Base-by-base conservation (phyloP, 2,113 vertebrate genomes). In the Phainopepla nitens region DNA sequence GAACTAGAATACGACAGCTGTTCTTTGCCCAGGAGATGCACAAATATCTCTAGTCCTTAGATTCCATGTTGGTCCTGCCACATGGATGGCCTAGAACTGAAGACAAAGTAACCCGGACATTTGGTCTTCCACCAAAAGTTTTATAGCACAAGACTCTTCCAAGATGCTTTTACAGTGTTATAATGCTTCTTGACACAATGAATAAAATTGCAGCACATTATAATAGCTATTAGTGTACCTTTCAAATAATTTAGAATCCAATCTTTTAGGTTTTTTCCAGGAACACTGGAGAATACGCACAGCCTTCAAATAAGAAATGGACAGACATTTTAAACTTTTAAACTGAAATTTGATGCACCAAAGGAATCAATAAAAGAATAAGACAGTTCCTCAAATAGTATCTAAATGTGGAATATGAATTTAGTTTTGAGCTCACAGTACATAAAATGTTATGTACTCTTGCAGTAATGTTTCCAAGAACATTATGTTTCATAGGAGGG, bases 21-120 rank as follows among this genome's bases (percentile, higher is more conserved):
- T 18, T 54, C 57, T 28, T 54, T 12, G 11, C 11, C 39, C 58
- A 33, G 41, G 28, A 33, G n/a, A 12, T 19, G 11, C 6, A 31
- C 8, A 72, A 45, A 27, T 33, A 25, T 45, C 57, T 62, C 33
- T 22, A 39, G 18, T 33, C 28, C 28, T 47, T 27, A 39, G 49
- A 62, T 9, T 3, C 14, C 17, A 27, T 0, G 0, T 10, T 73
- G 28, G 7, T 72, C 49, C 27, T 62, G n/a, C 9, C 18, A 27
- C 58, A 18, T 39, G 41, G 22, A 33, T 62, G 9, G 9, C 27
- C 9, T 18, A 28, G 18, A 73, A 17, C 22, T 17, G 14, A 11
- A 7, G 49, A 25, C 4, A 45, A 45, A 45, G 28, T 72, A 13
- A 47, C 2, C 7, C 7, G 9, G 28, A 4, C 2, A 25, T 62